These are phyloP conservation scores for Drosophila paranaensis DNA, from an alignment of 2,888 invertebrate species.

Conservation along the genomic window DNA sequence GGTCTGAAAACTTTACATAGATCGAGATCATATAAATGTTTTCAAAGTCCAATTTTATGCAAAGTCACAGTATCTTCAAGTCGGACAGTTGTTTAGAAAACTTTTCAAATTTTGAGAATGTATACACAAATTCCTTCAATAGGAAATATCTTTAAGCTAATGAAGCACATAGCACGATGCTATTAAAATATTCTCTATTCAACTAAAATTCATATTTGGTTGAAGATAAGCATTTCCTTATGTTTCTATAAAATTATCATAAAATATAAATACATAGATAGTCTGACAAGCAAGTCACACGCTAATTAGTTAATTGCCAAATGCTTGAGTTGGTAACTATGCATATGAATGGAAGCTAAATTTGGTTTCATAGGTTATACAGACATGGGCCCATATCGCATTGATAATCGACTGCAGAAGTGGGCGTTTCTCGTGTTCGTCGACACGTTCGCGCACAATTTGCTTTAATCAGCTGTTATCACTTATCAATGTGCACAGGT, in stretches of 20 bases:
- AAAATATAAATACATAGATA: neutral
- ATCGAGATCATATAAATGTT: too few relatives aligned
- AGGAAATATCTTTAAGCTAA: neutral
- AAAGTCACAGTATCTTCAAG: neutral
- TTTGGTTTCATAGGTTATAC: neutral
- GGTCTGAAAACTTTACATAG: neutral
- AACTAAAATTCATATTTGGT: neutral
- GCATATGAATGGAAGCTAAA: neutral
- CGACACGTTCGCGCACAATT: slow-evolving; percentile 13
- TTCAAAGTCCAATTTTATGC: neutral
- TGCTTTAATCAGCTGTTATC: slow-evolving; percentile 32
- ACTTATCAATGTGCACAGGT: slow-evolving; percentile 1
- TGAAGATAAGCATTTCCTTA: neutral
- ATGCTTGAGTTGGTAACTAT: slow-evolving; percentile 6
- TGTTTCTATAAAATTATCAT: neutral
- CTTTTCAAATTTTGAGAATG: neutral
- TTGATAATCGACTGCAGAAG: slow-evolving; percentile 18
- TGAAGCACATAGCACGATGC: neutral
- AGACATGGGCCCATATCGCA: slow-evolving; percentile 4
- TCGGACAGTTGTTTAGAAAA: neutral
- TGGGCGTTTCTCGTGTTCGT: slow-evolving; percentile 11
- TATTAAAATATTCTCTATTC: neutral
- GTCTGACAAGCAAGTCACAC: too few relatives aligned
- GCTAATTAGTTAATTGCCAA: slow-evolving; percentile 6
- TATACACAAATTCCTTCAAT: neutral